These are phyloP conservation scores for Dascyllus trimaculatus DNA, from an alignment of 2,113 vertebrate species.

Conservation along the genomic window DNA sequence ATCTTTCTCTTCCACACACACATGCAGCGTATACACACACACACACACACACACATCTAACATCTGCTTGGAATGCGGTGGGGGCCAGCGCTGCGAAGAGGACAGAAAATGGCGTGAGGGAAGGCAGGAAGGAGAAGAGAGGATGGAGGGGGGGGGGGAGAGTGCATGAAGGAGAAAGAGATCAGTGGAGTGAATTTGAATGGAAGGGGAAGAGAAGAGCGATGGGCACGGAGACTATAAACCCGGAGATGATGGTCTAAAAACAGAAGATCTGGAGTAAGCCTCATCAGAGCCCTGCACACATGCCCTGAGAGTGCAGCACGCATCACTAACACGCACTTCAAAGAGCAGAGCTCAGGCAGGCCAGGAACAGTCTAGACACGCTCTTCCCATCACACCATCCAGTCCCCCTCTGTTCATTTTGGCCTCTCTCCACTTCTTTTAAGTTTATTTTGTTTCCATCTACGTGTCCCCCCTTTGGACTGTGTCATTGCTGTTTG, in stretches of 20 bases:
- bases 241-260: slow-evolving; percentile 67
- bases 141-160: background rate
- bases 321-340: slow-evolving; percentile 60
- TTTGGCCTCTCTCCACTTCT: slow-evolving; percentile 41
- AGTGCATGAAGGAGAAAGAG: slow-evolving; percentile 12
- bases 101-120: slow-evolving; percentile 66
- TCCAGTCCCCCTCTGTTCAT: slow-evolving; percentile 42
- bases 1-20: slow-evolving; percentile 1
- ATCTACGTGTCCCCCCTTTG: slow-evolving; percentile 24
- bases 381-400: slow-evolving; percentile 62
- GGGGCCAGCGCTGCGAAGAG: slow-evolving; percentile 39
- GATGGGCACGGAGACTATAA: slow-evolving; percentile 52
- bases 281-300: slow-evolving; percentile 59
- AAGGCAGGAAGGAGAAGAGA: slow-evolving; percentile 15
- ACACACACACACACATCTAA: slow-evolving; percentile 20
- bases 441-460: slow-evolving; percentile 30
- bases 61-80: slow-evolving; percentile 68
- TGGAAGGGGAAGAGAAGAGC: slow-evolving; percentile 9
- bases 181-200: slow-evolving; percentile 49
- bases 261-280: slow-evolving; percentile 62
- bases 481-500: slow-evolving; percentile 20
- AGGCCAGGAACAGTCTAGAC: slow-evolving; percentile 76
- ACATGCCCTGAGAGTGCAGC: slow-evolving; percentile 66
- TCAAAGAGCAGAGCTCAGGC: slow-evolving; percentile 72
- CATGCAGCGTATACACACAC: slow-evolving; percentile 1